These are phyloP conservation scores for Chaenogobius annularis DNA, from an alignment of 2,113 vertebrate species.

Conservation along the genomic window DNA sequence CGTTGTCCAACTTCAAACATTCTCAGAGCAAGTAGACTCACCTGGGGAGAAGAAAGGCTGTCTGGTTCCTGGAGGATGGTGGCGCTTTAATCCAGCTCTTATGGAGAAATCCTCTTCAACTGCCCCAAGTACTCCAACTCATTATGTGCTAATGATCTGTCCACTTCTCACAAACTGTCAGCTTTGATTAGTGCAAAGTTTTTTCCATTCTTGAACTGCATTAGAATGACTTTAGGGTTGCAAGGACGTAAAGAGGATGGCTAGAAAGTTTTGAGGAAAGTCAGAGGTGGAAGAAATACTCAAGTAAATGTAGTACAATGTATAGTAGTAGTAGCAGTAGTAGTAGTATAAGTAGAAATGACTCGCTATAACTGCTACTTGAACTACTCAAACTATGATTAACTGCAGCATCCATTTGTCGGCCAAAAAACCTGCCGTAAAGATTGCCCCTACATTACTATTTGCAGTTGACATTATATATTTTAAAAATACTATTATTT, in stretches of 20 bases:
- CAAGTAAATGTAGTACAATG: background rate
- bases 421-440: no score
- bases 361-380: background rate
- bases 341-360: background rate
- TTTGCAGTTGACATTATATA: no score
- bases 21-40: constrained; percentile 59
- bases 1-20: constrained; percentile 59
- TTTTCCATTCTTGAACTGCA: constrained; percentile 28
- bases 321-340: no score
- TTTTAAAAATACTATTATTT: no score
- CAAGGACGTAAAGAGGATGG: constrained; percentile 27
- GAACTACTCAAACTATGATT: background rate
- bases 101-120: constrained; percentile 58
- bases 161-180: constrained; percentile 45
- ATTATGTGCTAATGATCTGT: constrained; percentile 61
- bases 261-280: constrained; percentile 23
- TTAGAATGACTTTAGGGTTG: constrained; percentile 17
- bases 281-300: background rate
- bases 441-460: no score
- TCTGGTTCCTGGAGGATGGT: constrained; percentile 51
- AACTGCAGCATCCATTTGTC: no score
- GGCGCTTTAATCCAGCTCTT: constrained; percentile 58
- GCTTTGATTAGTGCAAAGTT: constrained; percentile 60
- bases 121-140: constrained; percentile 56
- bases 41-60: constrained; percentile 65